Evolutionary conservation across 2,888 invertebrate genomes (phyloP), one percentile per base, ranked within the genome.

Genomic region (Terebella lapidaria): DNA sequence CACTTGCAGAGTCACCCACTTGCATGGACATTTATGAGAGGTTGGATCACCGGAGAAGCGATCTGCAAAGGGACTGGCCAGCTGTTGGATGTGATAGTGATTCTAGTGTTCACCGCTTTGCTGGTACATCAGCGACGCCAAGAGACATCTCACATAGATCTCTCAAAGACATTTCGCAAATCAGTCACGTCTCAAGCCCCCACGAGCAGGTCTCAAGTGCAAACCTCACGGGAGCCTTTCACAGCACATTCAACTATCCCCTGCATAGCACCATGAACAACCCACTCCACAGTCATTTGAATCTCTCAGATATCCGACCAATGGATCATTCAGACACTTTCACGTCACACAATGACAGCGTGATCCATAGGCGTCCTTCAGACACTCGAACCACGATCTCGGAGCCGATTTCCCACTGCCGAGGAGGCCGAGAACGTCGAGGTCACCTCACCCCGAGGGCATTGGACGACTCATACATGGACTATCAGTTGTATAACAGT

Each of bases 171-270:
- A 35, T 35, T 35, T 35, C 42, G 10, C 42, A 35, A 25, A 62
- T 62, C 27, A 62, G 62, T 29, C 22, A 56, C 20, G 53, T 60
- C n/a, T 54, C 55, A 15, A 22, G 52, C 22, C 27, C 60, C 46
- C 27, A 59, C 22, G 65, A 65, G 35, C 65, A 65, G 55, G 25
- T 46, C 10, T 65, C 65, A 1, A 61, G 56, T 22, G 54, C 46
- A 18, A 64, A 65, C 47, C 26, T 65, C 42, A 42, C 29, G 10
- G 61, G 59, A 1, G 46, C 45, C 4, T 58, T 65, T 29, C 65
- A 65, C 35, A 64, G 61, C 29, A 65, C 65, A 15, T 59, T 65
- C 42, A 60, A 66, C 54, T 64, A 64, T 56, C 65, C 65, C n/a
- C 64, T 65, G 24, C 65, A 65, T 54, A 61, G 61, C 27, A 65